phyloP scores from a whole-genome alignment of 2,113 vertebrate genomes.

The Coregonus clupeaformis region DNA sequence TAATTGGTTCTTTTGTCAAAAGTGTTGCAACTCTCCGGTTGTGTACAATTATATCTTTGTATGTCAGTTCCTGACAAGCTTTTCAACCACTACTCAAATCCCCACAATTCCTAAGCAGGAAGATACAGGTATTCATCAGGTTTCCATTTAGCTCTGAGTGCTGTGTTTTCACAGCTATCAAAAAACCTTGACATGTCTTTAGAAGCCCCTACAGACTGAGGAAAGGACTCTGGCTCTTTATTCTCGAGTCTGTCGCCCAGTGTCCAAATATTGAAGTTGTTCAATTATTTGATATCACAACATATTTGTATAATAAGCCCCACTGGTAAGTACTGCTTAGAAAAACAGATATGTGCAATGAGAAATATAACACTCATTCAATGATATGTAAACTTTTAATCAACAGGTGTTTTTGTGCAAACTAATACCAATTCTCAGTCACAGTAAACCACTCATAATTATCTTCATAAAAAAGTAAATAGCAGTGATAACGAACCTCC shows the following conservation, averaged over 20 bases:
- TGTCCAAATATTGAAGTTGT: too few relatives aligned
- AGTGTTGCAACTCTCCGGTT: slow-evolving; percentile 16
- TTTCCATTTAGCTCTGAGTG: slow-evolving; percentile 43
- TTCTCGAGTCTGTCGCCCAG: slow-evolving; percentile 29
- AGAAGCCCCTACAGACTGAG: slow-evolving; percentile 41
- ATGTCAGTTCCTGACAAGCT: slow-evolving; percentile 55
- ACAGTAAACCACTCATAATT: not conserved
- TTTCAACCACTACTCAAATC: slow-evolving; percentile 62
- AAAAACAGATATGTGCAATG: not conserved
- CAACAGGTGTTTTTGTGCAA: too few relatives aligned
- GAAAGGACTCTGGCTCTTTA: slow-evolving; percentile 44
- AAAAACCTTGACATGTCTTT: slow-evolving; percentile 52
- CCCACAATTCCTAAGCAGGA: slow-evolving; percentile 59
- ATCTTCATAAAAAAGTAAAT: not conserved
- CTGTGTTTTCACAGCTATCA: slow-evolving; percentile 62
- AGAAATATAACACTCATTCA: not conserved
- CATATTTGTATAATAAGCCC: slow-evolving; percentile 26
- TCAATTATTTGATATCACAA: slow-evolving; percentile 21
- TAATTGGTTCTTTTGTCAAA: slow-evolving; percentile 15
- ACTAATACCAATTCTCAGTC: not conserved
- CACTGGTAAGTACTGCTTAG: slow-evolving; percentile 25
- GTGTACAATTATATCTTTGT: slow-evolving; percentile 53
- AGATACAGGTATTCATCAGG: slow-evolving; percentile 56
- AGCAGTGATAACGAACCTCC: not conserved
- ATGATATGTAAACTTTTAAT: not conserved